Conservation (phyloP, 2,797 vertebrate species). For the Macroramphosus scolopax region DNA sequence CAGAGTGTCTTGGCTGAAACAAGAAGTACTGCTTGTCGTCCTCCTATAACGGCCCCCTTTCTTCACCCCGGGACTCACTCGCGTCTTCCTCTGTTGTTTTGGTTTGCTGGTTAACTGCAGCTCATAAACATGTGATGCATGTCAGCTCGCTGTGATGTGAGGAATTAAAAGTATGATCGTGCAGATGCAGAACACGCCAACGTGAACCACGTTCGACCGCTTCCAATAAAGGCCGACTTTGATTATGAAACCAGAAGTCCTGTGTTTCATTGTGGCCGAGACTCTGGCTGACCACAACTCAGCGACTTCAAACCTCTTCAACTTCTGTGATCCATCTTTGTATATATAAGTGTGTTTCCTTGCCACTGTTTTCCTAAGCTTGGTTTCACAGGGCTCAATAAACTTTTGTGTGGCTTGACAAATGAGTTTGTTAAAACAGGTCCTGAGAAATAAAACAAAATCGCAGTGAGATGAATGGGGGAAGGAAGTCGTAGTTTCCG, state of each 20-base stretch:
- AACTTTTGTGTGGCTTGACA: constrained; percentile 61
- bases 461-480: constrained; percentile 63
- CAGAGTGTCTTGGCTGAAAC: constrained; percentile 36
- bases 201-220: constrained; percentile 16
- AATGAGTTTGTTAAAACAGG: constrained; percentile 63
- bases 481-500: constrained; percentile 67
- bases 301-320: constrained; percentile 21
- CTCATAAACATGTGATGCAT: constrained; percentile 12
- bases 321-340: constrained; percentile 33
- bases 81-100: constrained; percentile 27
- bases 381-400: constrained; percentile 49
- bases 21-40: constrained; percentile 37
- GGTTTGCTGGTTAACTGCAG: constrained; percentile 17
- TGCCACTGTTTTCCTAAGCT: constrained; percentile 50
- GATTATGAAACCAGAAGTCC: constrained; percentile 22
- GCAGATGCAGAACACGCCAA: constrained; percentile 1
- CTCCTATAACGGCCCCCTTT: constrained; percentile 11
- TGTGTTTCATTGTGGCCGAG: constrained; percentile 3
- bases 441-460: constrained; percentile 75
- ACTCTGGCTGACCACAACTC: constrained; percentile 21
- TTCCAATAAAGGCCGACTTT: constrained; percentile 4
- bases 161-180: constrained; percentile 20
- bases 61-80: constrained; percentile 26
- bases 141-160: constrained; percentile 14
- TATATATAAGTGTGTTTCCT: constrained; percentile 36